These are phyloP conservation scores for Phalacrocorax pelagicus DNA, from an alignment of 2,113 vertebrate species.

Conservation along the genomic window DNA sequence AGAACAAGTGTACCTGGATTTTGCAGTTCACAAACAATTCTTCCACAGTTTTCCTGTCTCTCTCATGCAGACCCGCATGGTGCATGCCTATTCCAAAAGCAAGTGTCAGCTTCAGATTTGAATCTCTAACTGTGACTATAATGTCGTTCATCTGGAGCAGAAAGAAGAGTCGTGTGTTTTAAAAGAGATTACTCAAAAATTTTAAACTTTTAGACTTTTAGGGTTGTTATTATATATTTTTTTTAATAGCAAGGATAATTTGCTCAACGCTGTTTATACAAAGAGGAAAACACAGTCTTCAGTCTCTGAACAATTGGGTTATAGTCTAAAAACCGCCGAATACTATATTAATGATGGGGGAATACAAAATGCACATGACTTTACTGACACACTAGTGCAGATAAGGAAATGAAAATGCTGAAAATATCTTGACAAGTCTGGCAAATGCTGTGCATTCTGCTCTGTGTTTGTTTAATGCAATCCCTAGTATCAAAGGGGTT, in stretches of 20 bases:
- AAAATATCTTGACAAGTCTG: constrained; percentile 36
- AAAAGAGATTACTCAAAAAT: neutral
- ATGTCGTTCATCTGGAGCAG: constrained; percentile 87
- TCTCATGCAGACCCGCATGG: constrained; percentile 93
- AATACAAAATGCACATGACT: neutral
- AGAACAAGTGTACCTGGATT: constrained; percentile 84
- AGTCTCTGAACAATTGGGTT: neutral
- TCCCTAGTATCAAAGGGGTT: constrained; percentile 28
- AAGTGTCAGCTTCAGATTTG: constrained; percentile 94
- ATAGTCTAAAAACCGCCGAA: neutral
- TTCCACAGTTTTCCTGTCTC: constrained; percentile 94
- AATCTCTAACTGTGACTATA: constrained; percentile 90
- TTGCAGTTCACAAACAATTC: constrained; percentile 98
- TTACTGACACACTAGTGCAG: neutral
- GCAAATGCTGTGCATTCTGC: constrained; percentile 13
- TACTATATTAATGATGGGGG: no score
- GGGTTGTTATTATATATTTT: neutral
- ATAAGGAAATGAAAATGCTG: constrained; percentile 37
- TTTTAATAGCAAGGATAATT: neutral
- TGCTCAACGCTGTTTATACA: neutral
- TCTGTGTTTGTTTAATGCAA: constrained; percentile 49
- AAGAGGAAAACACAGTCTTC: neutral
- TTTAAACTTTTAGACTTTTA: neutral
- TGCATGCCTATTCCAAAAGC: constrained; percentile 98
- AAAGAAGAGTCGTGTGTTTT: neutral